Conservation (phyloP, 1,140 invertebrate species). For the Brachionus calyciflorus region DNA sequence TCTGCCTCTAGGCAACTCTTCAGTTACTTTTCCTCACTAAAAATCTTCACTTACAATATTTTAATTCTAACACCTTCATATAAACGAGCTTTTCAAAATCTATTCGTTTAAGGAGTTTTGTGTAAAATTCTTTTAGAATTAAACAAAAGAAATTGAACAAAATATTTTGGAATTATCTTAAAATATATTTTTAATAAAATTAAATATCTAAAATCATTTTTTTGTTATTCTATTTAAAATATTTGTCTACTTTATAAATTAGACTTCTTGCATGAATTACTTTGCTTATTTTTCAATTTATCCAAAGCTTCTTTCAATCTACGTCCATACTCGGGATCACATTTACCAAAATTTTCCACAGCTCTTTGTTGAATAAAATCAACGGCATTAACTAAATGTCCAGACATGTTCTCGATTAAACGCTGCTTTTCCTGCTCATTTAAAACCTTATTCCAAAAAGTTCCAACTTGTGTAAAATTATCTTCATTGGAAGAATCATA, state of each 20-base stretch:
- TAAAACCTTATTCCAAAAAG: conserved; percentile 43
- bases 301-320: conserved; percentile 35
- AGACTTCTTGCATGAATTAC: not conserved
- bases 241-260: not conserved
- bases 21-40: too few species aligned
- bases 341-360: conserved; percentile 37
- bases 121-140: too few species aligned
- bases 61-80: too few species aligned
- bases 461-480: conserved; percentile 41
- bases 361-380: conserved; percentile 44
- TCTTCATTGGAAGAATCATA: conserved; percentile 21
- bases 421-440: conserved; percentile 39
- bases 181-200: too few species aligned
- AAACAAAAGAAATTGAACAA: too few species aligned
- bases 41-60: too few species aligned
- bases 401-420: conserved; percentile 23
- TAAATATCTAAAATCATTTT: too few species aligned
- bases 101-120: too few species aligned
- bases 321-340: conserved; percentile 40
- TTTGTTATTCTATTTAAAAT: too few species aligned
- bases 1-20: too few species aligned
- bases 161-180: too few species aligned
- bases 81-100: too few species aligned
- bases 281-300: conserved; percentile 7
- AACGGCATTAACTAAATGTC: conserved; percentile 2